Evolutionary conservation across 1,140 invertebrate species (phyloP), one percentile per base, ranked within the genome.

Genomic region (Araneus ventricosus): DNA sequence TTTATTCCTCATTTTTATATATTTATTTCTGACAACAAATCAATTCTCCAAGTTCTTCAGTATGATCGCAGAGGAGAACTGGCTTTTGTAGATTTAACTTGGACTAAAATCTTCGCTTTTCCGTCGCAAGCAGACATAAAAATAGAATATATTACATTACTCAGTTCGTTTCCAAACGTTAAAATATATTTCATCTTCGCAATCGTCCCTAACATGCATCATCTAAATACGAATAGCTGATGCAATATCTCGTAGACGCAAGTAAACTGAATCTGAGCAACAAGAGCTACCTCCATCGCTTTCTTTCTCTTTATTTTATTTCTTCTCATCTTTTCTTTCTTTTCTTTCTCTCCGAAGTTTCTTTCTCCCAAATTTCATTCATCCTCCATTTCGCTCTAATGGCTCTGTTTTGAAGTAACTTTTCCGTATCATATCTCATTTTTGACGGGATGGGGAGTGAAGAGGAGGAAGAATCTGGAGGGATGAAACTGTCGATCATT

Each of bases 401-500:
- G 88, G 80, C 80, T 90, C 37, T 90, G 70, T 90, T 90, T 90
- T 90, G 88, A 90, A 90, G 88, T 90, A 80, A 90, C 39, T 90
- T 89, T 79, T 79, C 88, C 88, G 70, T 57, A 80, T 90, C 70
- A 90, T 90, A 90, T 90, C 88, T 67, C 45, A 80, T 80, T 90
- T 41, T 90, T 70, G 67, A 88, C 61, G 27, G 41, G 1, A 7
- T 22, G 24, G 4, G 34, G 5, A 34, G 27, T n/a, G 59, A 17
- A 17, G 27, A 2, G 10, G 30, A 67, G 14, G 52, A 75, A 17
- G 24, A 30, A 30, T n/a, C 30, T 17, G 4, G 17, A 39, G 8
- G 88, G 88, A 89, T 89, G 27, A 89, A 89, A 89, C 88, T 89
- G 88, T 89, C 88, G 39, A 89, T 89, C 88, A 89, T 79, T 89